phyloP scores from a whole-genome alignment of 1,140 invertebrate genomes.

The Cylas formicarius region DNA sequence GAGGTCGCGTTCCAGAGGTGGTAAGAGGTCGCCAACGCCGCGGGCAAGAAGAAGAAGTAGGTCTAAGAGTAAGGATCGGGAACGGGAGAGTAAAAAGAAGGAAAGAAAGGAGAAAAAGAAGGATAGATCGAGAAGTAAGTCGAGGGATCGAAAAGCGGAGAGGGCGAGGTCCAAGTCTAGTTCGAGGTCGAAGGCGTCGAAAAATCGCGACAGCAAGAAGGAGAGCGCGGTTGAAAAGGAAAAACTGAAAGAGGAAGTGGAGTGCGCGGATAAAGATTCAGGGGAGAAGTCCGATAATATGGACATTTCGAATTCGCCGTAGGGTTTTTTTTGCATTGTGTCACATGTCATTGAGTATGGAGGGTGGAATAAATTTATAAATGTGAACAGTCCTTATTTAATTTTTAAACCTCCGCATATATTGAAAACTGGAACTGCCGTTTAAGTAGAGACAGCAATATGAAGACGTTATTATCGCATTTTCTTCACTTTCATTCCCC shows the following conservation, averaged over 20 bases:
- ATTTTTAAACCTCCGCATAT: too few relatives aligned
- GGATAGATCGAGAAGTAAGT: constrained; percentile 27
- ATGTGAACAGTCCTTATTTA: too few relatives aligned
- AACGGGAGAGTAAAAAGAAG: constrained; percentile 29
- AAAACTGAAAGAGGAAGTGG: constrained; percentile 25
- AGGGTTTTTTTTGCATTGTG: too few relatives aligned
- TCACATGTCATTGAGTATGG: too few relatives aligned
- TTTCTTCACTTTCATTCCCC: too few relatives aligned
- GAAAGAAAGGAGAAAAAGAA: constrained; percentile 31
- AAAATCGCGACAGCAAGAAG: constrained; percentile 51
- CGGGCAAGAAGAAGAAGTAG: constrained; percentile 27
- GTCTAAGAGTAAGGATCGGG: constrained; percentile 30
- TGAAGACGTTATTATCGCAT: too few relatives aligned
- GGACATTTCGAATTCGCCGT: constrained; percentile 50
- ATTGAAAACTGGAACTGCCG: too few relatives aligned
- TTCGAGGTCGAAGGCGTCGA: constrained; percentile 38
- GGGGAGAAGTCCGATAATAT: constrained; percentile 52
- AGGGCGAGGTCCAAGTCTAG: constrained; percentile 12
- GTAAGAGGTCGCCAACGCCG: constrained; percentile 21
- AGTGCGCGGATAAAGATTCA: constrained; percentile 37
- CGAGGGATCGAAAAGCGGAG: constrained; percentile 17
- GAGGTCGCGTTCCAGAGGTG: constrained; percentile 41
- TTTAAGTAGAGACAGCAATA: too few relatives aligned
- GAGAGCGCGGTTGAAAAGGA: constrained; percentile 42
- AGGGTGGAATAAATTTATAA: too few relatives aligned